These are phyloP conservation scores for Acleris laterana DNA, from an alignment of 2,888 invertebrate species.

Conservation along the genomic window DNA sequence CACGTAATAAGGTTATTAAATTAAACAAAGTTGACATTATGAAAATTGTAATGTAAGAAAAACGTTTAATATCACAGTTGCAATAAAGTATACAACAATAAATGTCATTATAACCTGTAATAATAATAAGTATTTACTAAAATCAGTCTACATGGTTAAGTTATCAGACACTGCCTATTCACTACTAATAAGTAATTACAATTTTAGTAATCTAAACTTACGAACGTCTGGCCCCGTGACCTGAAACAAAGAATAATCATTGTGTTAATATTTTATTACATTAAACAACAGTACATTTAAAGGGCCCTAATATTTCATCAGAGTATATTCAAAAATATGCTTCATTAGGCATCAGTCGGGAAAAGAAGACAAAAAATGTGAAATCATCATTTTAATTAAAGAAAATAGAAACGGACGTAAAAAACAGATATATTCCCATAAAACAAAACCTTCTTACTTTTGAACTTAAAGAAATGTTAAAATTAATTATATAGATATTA, in stretches of 20 bases:
- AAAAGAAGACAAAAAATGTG: conserved; percentile 67
- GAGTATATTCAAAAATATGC: conserved; percentile 47
- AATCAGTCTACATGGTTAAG: conserved; percentile 29
- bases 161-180: conserved; percentile 5
- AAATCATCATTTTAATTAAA: conserved; percentile 55
- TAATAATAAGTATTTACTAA: conserved; percentile 6
- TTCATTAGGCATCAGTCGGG: conserved; percentile 67
- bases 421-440: no score
- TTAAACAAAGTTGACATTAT: conserved; percentile 24
- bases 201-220: conserved; percentile 20
- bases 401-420: background rate
- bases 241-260: conserved; percentile 47
- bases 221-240: conserved; percentile 25
- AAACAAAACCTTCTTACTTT: background rate
- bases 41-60: conserved; percentile 30
- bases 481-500: background rate
- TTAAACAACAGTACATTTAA: background rate
- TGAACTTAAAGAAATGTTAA: background rate
- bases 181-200: background rate
- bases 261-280: background rate
- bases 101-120: conserved; percentile 1
- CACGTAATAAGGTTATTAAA: no score
- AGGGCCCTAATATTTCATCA: conserved; percentile 41
- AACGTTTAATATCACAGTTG: conserved; percentile 30
- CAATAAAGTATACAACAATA: conserved; percentile 21